phyloP scores from a whole-genome alignment of 1,140 invertebrate species.

The Drosophila varians region DNA sequence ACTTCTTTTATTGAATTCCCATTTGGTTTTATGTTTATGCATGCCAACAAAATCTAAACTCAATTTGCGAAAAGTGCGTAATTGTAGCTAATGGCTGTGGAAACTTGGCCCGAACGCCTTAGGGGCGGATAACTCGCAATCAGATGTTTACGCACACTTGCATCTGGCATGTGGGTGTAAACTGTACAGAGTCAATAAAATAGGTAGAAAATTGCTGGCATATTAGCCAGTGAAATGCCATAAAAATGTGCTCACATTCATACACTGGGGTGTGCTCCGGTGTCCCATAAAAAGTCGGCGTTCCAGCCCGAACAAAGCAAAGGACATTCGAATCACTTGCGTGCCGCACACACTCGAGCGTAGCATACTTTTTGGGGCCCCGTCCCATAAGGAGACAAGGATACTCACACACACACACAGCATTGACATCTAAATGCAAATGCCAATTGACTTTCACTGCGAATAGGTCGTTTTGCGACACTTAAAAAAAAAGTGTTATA shows the following conservation, averaged over 20 bases:
- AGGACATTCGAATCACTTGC: constrained; percentile 36
- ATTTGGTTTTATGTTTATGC: constrained; percentile 33
- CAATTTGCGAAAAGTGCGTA: constrained; percentile 62
- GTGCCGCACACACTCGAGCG: constrained; percentile 20
- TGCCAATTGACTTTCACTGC: constrained; percentile 71
- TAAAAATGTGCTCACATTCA: constrained; percentile 64
- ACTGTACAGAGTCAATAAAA: constrained; percentile 54
- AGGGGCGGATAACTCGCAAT: constrained; percentile 25
- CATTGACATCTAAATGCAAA: constrained; percentile 58
- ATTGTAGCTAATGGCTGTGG: constrained; percentile 64
- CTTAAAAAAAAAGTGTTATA: background rate
- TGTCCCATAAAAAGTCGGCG: constrained; percentile 62
- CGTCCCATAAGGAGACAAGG: constrained; percentile 13
- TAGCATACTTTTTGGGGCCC: constrained; percentile 42
- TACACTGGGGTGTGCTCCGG: constrained; percentile 65
- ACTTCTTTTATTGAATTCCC: constrained; percentile 37
- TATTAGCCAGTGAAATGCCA: constrained; percentile 76
- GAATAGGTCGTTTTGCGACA: constrained; percentile 12
- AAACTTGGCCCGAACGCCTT: constrained; percentile 29
- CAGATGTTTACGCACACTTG: constrained; percentile 45
- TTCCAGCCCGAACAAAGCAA: constrained; percentile 22
- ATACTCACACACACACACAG: constrained; percentile 4
- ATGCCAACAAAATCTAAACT: constrained; percentile 49
- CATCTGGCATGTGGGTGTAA: background rate
- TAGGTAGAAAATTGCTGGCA: constrained; percentile 70